Base-by-base conservation (phyloP, 2,113 vertebrate genomes). In the Malaclemys terrapin region DNA sequence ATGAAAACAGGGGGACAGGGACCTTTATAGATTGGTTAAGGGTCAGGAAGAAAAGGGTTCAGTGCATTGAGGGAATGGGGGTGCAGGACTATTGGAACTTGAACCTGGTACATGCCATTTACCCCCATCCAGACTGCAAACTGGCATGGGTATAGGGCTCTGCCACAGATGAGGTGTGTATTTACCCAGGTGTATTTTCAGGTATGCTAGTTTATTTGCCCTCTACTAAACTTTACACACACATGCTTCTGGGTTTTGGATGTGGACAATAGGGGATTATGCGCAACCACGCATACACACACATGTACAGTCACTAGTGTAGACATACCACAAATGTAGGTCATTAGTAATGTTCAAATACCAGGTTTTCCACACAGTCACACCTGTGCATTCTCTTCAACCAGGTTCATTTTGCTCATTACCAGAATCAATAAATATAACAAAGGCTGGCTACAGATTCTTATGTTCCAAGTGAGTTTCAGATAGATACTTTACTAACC, bases 381-480 rank as follows among this genome's bases (percentile, higher is more conserved):
- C 29, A 90, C 35, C n/a, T 84, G 53, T 80, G 45, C 49, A 29
- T 85, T 93, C 85, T 96, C 90, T 95, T 94, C 75, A 49, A 83
- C 59, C 65, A 82, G 72, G 86, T 92, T 92, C 49, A 69, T 96
- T 95, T 90, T 91, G 91, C 95, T 96, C 84, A 49, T 96, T 93
- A 96, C n/a, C 84, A 86, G 62, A 90, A 95, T 92, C 82, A 84
- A 79, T 84, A 85, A 82, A 29, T 90, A 91, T 24, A 47, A 78
- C 57, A 82, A 53, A 4, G 42, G 35, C 13, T 3, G 6, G 49
- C 45, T 84, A n/a, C 62, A n/a, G 24, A 59, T 87, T 38, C 65
- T 62, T 57, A 6, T 52, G 82, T 4, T 84, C 76, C 27, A 45
- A 54, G 29, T 20, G 85, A 0, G 57, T 95, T 86, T 38, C 35